phyloP scores from a whole-genome alignment of 2,888 invertebrate species.

The Ptilodon capucinus region DNA sequence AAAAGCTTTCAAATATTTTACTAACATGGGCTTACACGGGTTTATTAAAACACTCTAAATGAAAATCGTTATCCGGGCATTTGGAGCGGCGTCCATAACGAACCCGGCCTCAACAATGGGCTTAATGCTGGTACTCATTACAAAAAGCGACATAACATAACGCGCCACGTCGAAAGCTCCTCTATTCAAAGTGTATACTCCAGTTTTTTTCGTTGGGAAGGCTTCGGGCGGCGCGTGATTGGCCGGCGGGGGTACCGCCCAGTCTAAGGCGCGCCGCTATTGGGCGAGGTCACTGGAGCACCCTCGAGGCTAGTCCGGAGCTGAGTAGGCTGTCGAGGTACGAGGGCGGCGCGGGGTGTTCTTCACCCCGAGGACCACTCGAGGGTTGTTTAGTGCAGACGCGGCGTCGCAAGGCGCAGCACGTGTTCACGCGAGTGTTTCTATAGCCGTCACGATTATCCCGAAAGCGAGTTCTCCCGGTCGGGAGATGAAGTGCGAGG shows the following conservation, averaged over 20 bases:
- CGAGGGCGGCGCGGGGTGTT: conserved; percentile 79
- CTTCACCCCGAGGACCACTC: conserved; percentile 82
- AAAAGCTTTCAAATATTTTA: conserved; percentile 48
- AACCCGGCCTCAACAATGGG: conserved; percentile 80
- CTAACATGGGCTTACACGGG: conserved; percentile 73
- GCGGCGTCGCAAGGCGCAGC: conserved; percentile 77
- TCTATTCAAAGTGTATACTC: conserved; percentile 81
- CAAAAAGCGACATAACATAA: conserved; percentile 82
- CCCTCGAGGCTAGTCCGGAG: conserved; percentile 72
- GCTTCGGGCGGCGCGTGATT: conserved; percentile 58
- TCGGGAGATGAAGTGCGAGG: conserved; percentile 80
- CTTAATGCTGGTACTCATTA: conserved; percentile 82
- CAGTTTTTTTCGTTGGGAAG: conserved; percentile 77
- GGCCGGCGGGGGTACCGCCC: conserved; percentile 69
- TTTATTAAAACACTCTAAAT: conserved; percentile 81
- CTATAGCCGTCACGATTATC: conserved; percentile 70
- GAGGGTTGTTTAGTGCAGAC: conserved; percentile 80
- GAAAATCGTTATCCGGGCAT: conserved; percentile 80
- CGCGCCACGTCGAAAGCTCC: conserved; percentile 79
- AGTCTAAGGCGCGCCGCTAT: conserved; percentile 52
- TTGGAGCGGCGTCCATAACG: conserved; percentile 80
- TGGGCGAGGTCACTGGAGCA: conserved; percentile 72
- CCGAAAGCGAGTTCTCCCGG: conserved; percentile 78
- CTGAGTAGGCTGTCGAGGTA: conserved; percentile 81
- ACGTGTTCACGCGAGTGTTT: conserved; percentile 69